Evolutionary conservation across 2,888 invertebrate species (phyloP).

Genomic region (Cryptocephalus moraei): DNA sequence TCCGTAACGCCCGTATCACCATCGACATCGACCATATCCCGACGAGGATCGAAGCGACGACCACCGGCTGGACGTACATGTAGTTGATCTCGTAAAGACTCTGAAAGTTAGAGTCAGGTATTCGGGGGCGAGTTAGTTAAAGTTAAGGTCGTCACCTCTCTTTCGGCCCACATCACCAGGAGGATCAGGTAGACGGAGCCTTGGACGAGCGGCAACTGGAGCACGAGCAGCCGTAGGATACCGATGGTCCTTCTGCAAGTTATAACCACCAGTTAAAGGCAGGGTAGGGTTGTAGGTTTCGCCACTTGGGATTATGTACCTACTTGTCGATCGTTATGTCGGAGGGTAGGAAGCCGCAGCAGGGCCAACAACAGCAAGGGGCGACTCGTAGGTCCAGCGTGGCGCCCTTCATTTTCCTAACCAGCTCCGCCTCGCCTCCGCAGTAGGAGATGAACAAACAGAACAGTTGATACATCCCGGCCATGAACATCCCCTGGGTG

Average conservation of each 20-base stretch:
- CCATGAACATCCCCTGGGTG: slow-evolving; percentile 58
- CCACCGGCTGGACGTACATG: slow-evolving; percentile 54
- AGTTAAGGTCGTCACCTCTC: slow-evolving; percentile 43
- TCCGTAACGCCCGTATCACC: slow-evolving; percentile 46
- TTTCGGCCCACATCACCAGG: slow-evolving; percentile 53
- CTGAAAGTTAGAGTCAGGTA: slow-evolving; percentile 32
- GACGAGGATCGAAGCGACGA: slow-evolving; percentile 52
- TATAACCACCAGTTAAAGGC: no score
- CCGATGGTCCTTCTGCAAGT: no score
- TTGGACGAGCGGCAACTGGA: slow-evolving; percentile 63
- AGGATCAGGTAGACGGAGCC: slow-evolving; percentile 48
- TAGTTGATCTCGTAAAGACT: slow-evolving; percentile 47
- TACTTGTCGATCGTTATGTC: no score
- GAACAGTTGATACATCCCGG: slow-evolving; percentile 59
- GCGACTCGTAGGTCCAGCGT: slow-evolving; percentile 50
- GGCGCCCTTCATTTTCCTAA: slow-evolving; percentile 47
- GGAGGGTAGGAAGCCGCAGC: slow-evolving; percentile 47
- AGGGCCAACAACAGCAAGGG: slow-evolving; percentile 69
- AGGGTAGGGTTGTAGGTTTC: slow-evolving; percentile 16
- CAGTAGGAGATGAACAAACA: slow-evolving; percentile 55
- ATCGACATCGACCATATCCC: slow-evolving; percentile 62
- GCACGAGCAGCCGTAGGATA: slow-evolving; percentile 45
- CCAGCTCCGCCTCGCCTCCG: slow-evolving; percentile 50
- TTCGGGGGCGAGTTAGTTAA: background rate
- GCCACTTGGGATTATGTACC: no score